phyloP scores from a whole-genome alignment of 2,113 vertebrate species.

The Platichthys stellatus region DNA sequence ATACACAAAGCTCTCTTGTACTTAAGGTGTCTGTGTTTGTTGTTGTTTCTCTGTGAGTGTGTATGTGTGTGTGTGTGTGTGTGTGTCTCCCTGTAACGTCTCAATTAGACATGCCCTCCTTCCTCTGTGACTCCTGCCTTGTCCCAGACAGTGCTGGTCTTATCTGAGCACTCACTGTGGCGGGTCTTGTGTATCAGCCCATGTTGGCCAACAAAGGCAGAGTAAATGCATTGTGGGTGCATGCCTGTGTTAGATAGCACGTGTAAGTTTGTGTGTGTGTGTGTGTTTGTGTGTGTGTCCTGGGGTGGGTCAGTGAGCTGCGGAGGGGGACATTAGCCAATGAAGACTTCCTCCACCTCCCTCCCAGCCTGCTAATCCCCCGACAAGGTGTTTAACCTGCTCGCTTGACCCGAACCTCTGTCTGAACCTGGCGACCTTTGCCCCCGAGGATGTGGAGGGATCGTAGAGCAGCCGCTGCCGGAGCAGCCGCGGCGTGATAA shows the following conservation, averaged over 20 bases:
- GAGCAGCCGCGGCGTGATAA: slow-evolving; percentile 55
- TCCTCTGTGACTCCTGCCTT: slow-evolving; percentile 36
- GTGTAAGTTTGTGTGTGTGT: slow-evolving; percentile 24
- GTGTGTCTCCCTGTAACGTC: slow-evolving; percentile 41
- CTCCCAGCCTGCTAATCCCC: slow-evolving; percentile 65
- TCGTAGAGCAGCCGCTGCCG: slow-evolving; percentile 44
- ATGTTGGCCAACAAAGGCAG: slow-evolving; percentile 60
- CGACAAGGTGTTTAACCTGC: slow-evolving; percentile 81
- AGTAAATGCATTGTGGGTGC: slow-evolving; percentile 45
- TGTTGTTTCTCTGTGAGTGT: background rate
- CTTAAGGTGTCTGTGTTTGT: background rate
- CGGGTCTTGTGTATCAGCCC: slow-evolving; percentile 48
- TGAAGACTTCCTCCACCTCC: slow-evolving; percentile 67
- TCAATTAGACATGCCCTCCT: slow-evolving; percentile 43
- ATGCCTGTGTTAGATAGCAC: slow-evolving; percentile 30
- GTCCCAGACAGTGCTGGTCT: slow-evolving; percentile 26
- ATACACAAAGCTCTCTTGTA: background rate
- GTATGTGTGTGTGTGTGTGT: background rate
- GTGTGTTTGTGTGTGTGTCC: slow-evolving; percentile 14
- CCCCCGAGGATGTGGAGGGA: slow-evolving; percentile 33
- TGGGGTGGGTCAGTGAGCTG: slow-evolving; percentile 33
- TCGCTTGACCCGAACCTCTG: slow-evolving; percentile 69
- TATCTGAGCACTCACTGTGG: slow-evolving; percentile 54
- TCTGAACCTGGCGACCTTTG: slow-evolving; percentile 72
- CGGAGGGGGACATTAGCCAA: slow-evolving; percentile 63